phyloP scores from a whole-genome alignment of 2,888 invertebrate species.

The Onthophagus sagittarius region DNA sequence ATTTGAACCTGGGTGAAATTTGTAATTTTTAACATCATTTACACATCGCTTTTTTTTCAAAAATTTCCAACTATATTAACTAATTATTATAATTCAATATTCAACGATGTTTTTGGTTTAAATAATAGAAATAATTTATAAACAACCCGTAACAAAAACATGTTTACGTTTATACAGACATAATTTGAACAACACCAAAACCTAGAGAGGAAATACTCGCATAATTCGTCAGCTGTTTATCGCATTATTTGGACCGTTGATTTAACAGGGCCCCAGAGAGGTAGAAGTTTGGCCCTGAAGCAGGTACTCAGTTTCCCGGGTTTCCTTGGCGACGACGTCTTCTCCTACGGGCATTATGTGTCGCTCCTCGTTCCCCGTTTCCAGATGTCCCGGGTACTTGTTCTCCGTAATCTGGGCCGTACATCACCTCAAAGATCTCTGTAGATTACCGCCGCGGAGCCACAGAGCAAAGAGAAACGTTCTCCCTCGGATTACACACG shows the following conservation, averaged over 20 bases:
- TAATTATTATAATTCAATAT: too few species aligned
- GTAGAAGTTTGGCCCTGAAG: background rate
- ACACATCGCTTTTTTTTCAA: background rate
- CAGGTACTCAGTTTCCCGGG: background rate
- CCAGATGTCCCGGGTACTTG: slow-evolving; percentile 9
- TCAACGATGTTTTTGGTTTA: too few species aligned
- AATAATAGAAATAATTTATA: too few species aligned
- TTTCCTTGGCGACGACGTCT: background rate
- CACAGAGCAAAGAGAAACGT: background rate
- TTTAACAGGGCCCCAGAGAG: background rate
- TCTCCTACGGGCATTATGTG: background rate
- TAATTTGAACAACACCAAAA: background rate
- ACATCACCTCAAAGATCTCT: slow-evolving; percentile 12
- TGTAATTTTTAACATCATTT: background rate
- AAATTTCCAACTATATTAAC: too few species aligned
- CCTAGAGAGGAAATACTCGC: background rate
- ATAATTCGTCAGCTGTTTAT: background rate
- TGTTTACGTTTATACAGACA: background rate
- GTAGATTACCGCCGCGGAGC: slow-evolving; percentile 1
- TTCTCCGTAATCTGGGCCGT: slow-evolving; percentile 1
- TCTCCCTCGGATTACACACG: background rate
- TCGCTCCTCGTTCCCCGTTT: background rate
- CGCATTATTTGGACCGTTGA: background rate
- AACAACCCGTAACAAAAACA: background rate
- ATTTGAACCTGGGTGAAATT: background rate